Evolutionary conservation across 2,113 vertebrate species (phyloP), one percentile per base, ranked within the genome.

Genomic region (Nannobrachium achirus): DNA sequence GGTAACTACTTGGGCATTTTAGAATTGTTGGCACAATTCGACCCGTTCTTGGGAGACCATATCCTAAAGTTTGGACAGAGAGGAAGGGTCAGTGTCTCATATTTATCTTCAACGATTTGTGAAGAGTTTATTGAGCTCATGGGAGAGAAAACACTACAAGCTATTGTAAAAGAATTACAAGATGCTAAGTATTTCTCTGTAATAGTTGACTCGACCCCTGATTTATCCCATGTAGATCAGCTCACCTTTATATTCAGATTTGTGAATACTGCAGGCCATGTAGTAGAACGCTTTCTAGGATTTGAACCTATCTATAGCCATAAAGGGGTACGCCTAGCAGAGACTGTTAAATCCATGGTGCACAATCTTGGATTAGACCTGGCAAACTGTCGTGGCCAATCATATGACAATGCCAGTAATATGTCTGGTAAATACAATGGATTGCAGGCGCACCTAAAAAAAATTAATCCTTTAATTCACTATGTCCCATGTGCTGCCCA

Each of bases 161-260:
- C 1, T 2, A 76, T 65, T 41, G 9, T 11, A n/a, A 11, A 14
- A 2, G 53, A 69, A 15, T 3, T 76, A 4, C n/a, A 67, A 8
- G n/a, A 48, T 6, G 55, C 63, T 0, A 61, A 75, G 38, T 67
- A 56, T 79, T 75, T 64, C 6, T 60, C 71, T 59, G 59, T 64
- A 8, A 56, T 59, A 20, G 42, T 65, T 4, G 56, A 63, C n/a
- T 75, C 60, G 11, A 53, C 46, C 2, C 44, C 19, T 13, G 19
- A 62, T 20, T 10, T 58, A 15, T 39, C 20, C 10, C 50, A 70
- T 13, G 52, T 57, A 4, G 57, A 66, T 41, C 63, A 71, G 14
- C 15, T 80, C 10, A 72, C 33, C 4, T 76, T 76, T 14, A 57
- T 68, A 10, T 67, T 76, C 7, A 38, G 78, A 57, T 58, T 71